These are phyloP conservation scores for Hydrolagus colliei DNA, from an alignment of 2,797 vertebrate species.

Conservation along the genomic window DNA sequence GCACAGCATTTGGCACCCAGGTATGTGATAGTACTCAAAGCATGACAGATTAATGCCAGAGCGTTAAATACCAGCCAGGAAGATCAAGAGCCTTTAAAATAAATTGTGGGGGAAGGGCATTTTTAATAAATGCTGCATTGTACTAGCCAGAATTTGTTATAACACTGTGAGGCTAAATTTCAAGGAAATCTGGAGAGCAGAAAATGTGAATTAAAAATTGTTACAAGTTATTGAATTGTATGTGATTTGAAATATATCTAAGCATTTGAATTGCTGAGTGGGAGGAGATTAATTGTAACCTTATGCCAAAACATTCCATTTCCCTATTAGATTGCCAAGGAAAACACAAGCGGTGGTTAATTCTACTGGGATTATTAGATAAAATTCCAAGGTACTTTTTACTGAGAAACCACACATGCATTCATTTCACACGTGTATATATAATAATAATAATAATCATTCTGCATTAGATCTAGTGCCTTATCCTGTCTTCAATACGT, in stretches of 20 bases:
- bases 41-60: constrained; percentile 10
- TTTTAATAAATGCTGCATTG: neutral
- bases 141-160: too few relatives aligned
- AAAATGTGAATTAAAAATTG: neutral
- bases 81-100: neutral
- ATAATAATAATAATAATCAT: too few relatives aligned
- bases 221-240: neutral
- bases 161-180: neutral
- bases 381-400: too few relatives aligned
- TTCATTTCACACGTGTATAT: too few relatives aligned
- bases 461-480: too few relatives aligned
- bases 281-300: neutral
- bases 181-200: neutral
- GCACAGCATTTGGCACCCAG: neutral
- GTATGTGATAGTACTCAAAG: neutral
- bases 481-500: too few relatives aligned
- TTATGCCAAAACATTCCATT: neutral
- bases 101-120: neutral
- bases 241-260: neutral
- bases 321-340: neutral
- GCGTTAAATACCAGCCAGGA: neutral
- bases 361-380: neutral
- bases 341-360: neutral
- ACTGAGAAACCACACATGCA: too few relatives aligned
- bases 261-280: neutral